phyloP scores from a whole-genome alignment of 2,888 invertebrate species.

The Sinopyrophorus schimmeli region DNA sequence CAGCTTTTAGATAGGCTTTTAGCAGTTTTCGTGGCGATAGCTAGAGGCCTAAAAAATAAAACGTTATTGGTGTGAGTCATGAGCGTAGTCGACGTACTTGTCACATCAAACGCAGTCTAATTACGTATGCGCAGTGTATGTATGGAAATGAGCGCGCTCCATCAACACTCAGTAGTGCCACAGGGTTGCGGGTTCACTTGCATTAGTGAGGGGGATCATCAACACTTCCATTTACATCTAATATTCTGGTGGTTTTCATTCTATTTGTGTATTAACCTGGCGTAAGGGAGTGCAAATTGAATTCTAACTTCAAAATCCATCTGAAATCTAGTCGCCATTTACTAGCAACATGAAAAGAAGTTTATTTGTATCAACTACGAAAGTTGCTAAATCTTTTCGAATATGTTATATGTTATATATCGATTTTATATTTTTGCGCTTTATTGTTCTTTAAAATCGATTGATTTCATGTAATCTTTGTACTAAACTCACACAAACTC shows the following conservation, averaged over 20 bases:
- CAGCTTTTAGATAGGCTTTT: constrained; percentile 10
- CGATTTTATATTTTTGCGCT: no score
- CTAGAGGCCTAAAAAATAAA: constrained; percentile 11
- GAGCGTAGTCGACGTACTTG: constrained; percentile 30
- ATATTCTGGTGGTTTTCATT: constrained; percentile 34
- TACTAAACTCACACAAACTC: no score
- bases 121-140: constrained; percentile 35
- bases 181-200: constrained; percentile 32
- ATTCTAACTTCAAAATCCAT: constrained; percentile 29
- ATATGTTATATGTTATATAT: no score
- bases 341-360: constrained; percentile 11
- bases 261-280: constrained; percentile 30
- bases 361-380: no score
- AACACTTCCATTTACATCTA: constrained; percentile 37
- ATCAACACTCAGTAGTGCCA: constrained; percentile 33
- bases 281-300: constrained; percentile 29
- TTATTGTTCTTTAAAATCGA: no score
- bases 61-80: constrained; percentile 19
- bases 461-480: no score
- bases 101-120: constrained; percentile 36
- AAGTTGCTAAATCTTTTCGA: no score
- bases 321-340: constrained; percentile 20
- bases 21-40: constrained; percentile 7
- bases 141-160: constrained; percentile 36
- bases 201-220: constrained; percentile 34